Evolutionary conservation across 2,113 vertebrate genomes (phyloP), one percentile per base, ranked within the genome.

Genomic region (Grammomys surdaster): DNA sequence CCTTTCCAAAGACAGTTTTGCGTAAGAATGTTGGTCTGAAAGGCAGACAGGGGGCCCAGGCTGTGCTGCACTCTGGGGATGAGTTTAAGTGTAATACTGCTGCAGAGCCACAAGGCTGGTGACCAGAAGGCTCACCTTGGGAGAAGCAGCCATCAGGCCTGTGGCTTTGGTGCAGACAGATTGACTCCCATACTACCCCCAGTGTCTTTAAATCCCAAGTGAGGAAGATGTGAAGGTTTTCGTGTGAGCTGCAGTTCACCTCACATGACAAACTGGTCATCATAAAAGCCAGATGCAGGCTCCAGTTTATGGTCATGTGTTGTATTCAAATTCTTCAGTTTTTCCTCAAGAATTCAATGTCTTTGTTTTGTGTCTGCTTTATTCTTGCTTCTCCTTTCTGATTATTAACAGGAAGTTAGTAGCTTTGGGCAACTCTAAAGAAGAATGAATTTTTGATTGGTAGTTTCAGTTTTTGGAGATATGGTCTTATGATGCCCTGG

Each of bases 41-140:
- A 78, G 70, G 36, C 43, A 56, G 1, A 54, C 16, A 10, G 20
- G 28, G 51, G 43, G 13, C 58, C 12, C 80, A 88, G 19, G 56
- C 17, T 7, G 58, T 17, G 16, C 65, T 89, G 17, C 4, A 31
- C 4, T 60, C 69, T 33, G 31, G 78, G 77, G 31, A 3, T 75
- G n/a, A 17, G 40, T 1, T 0, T 70, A 69, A 26, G n/a, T 4
- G 0, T 5, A 77, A 22, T 4, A 1, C 28, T 54, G 4, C 12
- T 22, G 26, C 6, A 13, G 7, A 33, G 36, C 33, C 1, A 28
- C 13, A 16, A 6, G 28, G 73, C 12, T n/a, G 8, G 5, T 33
- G 16, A 80, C 54, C 13, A 81, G 13, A 31, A 33, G 19, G 17
- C 24, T 67, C 31, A 33, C 5, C n/a, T 7, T n/a, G 11, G 10